Evolutionary conservation across 2,888 invertebrate species (phyloP).

Genomic region (Choristoneura rosaceana): DNA sequence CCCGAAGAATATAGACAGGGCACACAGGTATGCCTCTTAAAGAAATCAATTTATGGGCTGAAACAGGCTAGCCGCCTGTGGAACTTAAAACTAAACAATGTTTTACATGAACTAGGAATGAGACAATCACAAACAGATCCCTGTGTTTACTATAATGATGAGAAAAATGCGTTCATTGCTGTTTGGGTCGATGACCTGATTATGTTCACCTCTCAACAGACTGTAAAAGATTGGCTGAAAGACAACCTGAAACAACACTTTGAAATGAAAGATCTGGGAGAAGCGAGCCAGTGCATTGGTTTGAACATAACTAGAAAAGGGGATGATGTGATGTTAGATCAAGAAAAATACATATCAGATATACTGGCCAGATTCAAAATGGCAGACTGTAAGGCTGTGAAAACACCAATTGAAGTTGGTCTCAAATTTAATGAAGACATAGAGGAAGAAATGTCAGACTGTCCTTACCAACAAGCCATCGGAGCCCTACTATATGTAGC

Average conservation of each 20-base stretch:
- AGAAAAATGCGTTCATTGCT: constrained; percentile 40
- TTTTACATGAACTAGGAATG: constrained; percentile 38
- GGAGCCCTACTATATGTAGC: constrained; percentile 41
- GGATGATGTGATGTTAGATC: constrained; percentile 38
- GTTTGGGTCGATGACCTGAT: constrained; percentile 46
- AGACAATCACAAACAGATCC: constrained; percentile 44
- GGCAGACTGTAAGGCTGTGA: neutral
- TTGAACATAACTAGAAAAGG: constrained; percentile 13
- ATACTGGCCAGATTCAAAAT: neutral
- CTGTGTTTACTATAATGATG: constrained; percentile 31
- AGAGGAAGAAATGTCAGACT: neutral
- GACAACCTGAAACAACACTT: constrained; percentile 32
- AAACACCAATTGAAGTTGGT: neutral
- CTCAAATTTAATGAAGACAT: too few species aligned
- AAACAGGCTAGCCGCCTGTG: constrained; percentile 48
- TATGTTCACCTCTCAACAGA: neutral
- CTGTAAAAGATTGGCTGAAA: constrained; percentile 32
- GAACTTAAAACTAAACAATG: constrained; percentile 45
- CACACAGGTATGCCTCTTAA: constrained; percentile 44
- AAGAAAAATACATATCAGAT: neutral
- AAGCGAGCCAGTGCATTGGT: neutral
- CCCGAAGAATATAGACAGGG: constrained; percentile 39
- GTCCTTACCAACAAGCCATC: constrained; percentile 39
- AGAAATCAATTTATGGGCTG: constrained; percentile 46
- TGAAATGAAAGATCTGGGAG: constrained; percentile 1